These are phyloP conservation scores for Etia nguti DNA, from an alignment of 2,113 vertebrate genomes.

Conservation along the genomic window DNA sequence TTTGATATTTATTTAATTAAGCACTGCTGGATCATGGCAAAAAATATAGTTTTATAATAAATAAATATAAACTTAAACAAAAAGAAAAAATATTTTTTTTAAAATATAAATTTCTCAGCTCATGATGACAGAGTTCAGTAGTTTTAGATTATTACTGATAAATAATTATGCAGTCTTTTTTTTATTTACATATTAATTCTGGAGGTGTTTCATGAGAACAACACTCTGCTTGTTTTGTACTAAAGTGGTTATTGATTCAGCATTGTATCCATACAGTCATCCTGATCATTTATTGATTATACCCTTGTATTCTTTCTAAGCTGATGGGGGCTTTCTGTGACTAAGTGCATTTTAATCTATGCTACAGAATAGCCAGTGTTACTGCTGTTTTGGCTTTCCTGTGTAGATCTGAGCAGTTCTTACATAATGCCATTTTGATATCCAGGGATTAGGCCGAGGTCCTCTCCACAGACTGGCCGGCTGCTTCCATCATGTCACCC, in stretches of 20 bases:
- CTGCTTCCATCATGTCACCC: conserved; percentile 5
- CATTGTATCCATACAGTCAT: background rate
- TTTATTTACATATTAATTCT: background rate
- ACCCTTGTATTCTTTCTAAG: conserved; percentile 1
- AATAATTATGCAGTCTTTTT: background rate
- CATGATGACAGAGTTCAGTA: background rate
- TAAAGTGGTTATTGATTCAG: background rate
- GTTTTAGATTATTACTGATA: background rate
- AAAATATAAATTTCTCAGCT: background rate
- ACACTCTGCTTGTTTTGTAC: background rate
- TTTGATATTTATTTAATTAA: background rate
- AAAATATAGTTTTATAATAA: background rate
- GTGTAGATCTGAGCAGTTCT: conserved; percentile 40
- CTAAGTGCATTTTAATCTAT: conserved; percentile 46
- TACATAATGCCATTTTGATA: conserved; percentile 69
- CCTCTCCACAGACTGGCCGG: conserved; percentile 25
- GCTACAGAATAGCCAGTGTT: conserved; percentile 19
- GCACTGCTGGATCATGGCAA: rapidly evolving
- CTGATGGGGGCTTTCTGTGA: conserved; percentile 1
- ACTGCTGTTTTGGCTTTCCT: conserved; percentile 25
- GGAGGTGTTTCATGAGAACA: background rate
- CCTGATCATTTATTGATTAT: conserved; percentile 44
- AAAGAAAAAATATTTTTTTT: rapidly evolving
- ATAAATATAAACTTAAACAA: background rate
- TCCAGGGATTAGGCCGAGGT: conserved; percentile 57